Evolutionary conservation across 1,140 invertebrate species (phyloP).

Genomic region (Hyphantria cunea): DNA sequence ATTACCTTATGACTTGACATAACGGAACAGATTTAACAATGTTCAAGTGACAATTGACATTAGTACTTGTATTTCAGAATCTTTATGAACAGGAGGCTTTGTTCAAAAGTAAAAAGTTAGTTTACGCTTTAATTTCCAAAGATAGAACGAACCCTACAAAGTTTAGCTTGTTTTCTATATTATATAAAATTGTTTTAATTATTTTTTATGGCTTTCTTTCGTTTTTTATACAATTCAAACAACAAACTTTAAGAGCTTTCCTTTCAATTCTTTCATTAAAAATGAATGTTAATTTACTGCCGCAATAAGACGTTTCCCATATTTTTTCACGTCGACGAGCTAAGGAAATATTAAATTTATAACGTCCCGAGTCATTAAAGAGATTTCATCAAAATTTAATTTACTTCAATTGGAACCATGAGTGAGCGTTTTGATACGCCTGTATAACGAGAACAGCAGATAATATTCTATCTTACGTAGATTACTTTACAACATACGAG

Average conservation of each 20-base stretch:
- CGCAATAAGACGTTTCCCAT: constrained; percentile 34
- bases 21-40: too few relatives aligned
- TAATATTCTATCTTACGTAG: neutral
- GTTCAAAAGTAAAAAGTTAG: too few relatives aligned
- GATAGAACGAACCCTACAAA: too few relatives aligned
- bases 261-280: constrained; percentile 10
- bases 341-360: constrained; percentile 42
- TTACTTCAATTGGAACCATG: constrained; percentile 42
- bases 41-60: too few relatives aligned
- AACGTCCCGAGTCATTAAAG: constrained; percentile 35
- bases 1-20: too few relatives aligned
- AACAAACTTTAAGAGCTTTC: neutral
- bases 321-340: constrained; percentile 34
- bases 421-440: constrained; percentile 20
- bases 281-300: constrained; percentile 35
- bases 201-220: too few relatives aligned
- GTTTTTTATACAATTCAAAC: too few relatives aligned
- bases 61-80: too few relatives aligned
- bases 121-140: too few relatives aligned
- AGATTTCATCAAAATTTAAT: constrained; percentile 43
- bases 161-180: too few relatives aligned
- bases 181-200: too few relatives aligned
- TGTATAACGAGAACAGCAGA: neutral
- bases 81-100: too few relatives aligned
- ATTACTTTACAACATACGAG: neutral